phyloP scores from a whole-genome alignment of 2,797 vertebrate species.

The Anableps anableps region DNA sequence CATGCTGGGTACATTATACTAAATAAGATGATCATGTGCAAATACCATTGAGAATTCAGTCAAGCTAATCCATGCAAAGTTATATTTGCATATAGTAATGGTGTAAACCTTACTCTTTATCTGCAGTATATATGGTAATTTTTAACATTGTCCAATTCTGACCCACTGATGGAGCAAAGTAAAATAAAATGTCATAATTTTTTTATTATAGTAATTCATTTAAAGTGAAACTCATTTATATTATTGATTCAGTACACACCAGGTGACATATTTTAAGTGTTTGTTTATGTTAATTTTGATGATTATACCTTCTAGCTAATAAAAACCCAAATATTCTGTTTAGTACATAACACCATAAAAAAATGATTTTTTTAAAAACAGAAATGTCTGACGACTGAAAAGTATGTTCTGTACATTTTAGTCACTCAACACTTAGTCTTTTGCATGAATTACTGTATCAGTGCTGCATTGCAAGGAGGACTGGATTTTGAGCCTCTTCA shows the following conservation, averaged over 20 bases:
- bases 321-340: too few relatives aligned
- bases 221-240: neutral
- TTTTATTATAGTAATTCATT: neutral
- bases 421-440: neutral
- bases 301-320: neutral
- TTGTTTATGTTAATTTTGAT: neutral
- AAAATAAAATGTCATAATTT: neutral
- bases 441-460: too few relatives aligned
- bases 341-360: neutral
- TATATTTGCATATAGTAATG: neutral
- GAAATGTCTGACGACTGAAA: neutral
- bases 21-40: slow-evolving; percentile 17
- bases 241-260: too few relatives aligned
- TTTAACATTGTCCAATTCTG: neutral
- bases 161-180: neutral
- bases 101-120: neutral
- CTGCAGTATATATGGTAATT: neutral
- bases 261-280: too few relatives aligned
- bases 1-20: slow-evolving; percentile 27
- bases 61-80: slow-evolving; percentile 18
- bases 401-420: neutral
- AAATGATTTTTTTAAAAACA: neutral
- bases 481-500: too few relatives aligned
- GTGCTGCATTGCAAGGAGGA: too few relatives aligned
- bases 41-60: slow-evolving; percentile 25